Percentiles rank a stretch among this genome's conserved stretches.
Conservation (phyloP, 2,797 vertebrate species). For the Vultur gryphus region DNA sequence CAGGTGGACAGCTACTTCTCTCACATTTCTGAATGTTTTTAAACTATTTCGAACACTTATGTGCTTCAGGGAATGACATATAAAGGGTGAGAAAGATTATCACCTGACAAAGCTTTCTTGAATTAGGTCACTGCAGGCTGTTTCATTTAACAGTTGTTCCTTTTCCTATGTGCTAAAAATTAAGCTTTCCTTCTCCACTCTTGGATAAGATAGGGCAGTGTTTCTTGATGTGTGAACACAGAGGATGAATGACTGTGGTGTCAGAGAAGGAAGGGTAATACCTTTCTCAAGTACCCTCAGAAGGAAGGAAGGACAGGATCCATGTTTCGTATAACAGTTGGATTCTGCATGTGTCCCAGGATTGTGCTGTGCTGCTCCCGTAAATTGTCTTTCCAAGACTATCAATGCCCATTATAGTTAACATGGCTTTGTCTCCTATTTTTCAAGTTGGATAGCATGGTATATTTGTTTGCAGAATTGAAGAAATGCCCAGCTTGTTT, state of each 20-base stretch:
- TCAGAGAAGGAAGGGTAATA: background rate
- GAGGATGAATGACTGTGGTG: background rate
- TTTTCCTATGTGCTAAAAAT: background rate
- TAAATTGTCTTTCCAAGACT: background rate
- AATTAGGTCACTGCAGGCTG: constrained; percentile 30
- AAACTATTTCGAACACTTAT: constrained; percentile 25
- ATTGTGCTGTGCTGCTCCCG: background rate
- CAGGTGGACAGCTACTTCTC: constrained; percentile 11
- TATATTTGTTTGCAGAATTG: background rate
- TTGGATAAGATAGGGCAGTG: background rate
- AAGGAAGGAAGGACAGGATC: background rate
- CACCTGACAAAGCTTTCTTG: constrained; percentile 38
- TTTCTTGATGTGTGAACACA: background rate
- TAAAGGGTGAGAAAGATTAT: constrained; percentile 32
- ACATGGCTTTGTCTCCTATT: background rate
- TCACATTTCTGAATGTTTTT: background rate
- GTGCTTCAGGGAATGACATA: background rate
- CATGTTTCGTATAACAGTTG: fast-evolving
- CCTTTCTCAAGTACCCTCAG: background rate
- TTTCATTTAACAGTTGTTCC: constrained; percentile 12
- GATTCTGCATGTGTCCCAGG: background rate
- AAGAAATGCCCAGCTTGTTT: background rate
- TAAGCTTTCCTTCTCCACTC: background rate
- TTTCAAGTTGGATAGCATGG: background rate
- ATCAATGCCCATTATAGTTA: background rate